phyloP scores from a whole-genome alignment of 2,797 vertebrate genomes.

The Discoglossus pictus region DNA sequence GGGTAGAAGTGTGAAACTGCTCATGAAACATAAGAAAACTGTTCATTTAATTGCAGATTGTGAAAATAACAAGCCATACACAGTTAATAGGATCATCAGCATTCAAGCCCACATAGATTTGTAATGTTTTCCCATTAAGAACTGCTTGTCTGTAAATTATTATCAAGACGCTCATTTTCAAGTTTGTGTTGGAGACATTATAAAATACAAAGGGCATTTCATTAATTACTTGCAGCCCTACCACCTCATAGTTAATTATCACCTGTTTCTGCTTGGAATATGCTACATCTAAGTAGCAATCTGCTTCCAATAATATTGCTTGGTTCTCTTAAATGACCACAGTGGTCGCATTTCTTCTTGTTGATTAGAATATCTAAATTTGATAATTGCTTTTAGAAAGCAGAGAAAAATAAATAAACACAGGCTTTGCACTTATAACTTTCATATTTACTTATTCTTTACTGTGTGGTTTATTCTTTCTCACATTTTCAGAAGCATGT shows the following conservation, averaged over 20 bases:
- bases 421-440: too few species aligned
- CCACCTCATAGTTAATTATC: constrained; percentile 65
- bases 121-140: constrained; percentile 77
- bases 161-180: constrained; percentile 71
- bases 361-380: too few species aligned
- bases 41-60: constrained; percentile 63
- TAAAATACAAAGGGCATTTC: constrained; percentile 75
- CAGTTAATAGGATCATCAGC: constrained; percentile 76
- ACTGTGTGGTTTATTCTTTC: too few species aligned
- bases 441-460: too few species aligned
- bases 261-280: constrained; percentile 62
- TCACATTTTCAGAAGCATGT: too few species aligned
- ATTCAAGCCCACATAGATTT: constrained; percentile 72
- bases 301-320: neutral
- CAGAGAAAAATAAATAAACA: too few species aligned
- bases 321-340: too few species aligned
- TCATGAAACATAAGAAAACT: constrained; percentile 69
- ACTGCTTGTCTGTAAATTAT: constrained; percentile 76
- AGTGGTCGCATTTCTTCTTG: too few species aligned
- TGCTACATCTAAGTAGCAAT: constrained; percentile 60
- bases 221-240: constrained; percentile 70
- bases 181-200: constrained; percentile 74
- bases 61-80: constrained; percentile 79
- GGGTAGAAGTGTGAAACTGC: constrained; percentile 62
- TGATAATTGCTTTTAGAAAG: too few species aligned